These are phyloP conservation scores for Brienomyrus longianalis DNA, from an alignment of 2,113 vertebrate species.

Conservation along the genomic window DNA sequence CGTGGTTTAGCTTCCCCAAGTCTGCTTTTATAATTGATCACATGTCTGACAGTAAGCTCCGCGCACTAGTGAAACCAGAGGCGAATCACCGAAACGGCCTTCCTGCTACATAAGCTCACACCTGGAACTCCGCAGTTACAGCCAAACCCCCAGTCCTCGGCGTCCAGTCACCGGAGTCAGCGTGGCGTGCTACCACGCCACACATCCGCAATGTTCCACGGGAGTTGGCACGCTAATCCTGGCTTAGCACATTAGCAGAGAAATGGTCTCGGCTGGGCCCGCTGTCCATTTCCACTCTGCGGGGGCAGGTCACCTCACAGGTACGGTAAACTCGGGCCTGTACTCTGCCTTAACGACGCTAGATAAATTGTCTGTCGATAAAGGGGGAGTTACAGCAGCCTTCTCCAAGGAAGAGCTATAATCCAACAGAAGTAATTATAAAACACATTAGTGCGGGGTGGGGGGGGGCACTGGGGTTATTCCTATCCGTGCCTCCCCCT, in stretches of 20 bases:
- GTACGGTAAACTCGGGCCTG: not conserved
- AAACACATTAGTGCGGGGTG: not conserved
- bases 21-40: not conserved
- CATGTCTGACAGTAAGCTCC: not conserved
- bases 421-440: not conserved
- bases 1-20: not conserved
- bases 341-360: not conserved
- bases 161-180: not conserved
- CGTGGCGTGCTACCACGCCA: not conserved
- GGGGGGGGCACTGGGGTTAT: not conserved
- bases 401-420: not conserved
- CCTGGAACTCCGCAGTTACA: not conserved
- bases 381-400: not conserved
- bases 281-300: not conserved
- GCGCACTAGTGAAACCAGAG: not conserved
- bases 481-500: not conserved
- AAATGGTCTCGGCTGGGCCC: not conserved
- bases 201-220: conserved; percentile 38
- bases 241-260: conserved; percentile 60
- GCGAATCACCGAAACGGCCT: not conserved
- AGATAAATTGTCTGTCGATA: not conserved
- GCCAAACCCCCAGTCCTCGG: not conserved
- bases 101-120: not conserved
- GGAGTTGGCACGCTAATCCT: conserved; percentile 63
- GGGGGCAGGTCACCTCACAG: not conserved